Evolutionary conservation across 1,140 invertebrate genomes (phyloP).

Genomic region (Zaprionus ornatus): DNA sequence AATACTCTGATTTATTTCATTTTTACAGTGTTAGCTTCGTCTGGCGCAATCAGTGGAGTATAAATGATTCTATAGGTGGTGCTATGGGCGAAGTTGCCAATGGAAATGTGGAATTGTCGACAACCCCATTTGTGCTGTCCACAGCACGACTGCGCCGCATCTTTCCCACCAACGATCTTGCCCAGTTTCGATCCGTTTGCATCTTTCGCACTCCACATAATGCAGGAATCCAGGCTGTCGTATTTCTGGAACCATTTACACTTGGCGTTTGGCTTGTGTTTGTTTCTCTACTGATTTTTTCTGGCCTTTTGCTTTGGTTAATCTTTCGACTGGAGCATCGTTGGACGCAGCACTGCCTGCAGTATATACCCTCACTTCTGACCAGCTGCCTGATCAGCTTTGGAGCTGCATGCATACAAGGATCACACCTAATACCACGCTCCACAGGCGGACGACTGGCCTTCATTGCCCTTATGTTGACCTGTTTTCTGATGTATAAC

Average conservation of each 20-base stretch:
- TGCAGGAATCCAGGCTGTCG: slow-evolving; percentile 57
- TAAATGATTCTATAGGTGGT: slow-evolving; percentile 63
- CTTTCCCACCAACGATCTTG: slow-evolving; percentile 46
- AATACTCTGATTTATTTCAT: background rate
- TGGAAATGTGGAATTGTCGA: slow-evolving; percentile 56
- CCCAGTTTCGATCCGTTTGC: slow-evolving; percentile 70
- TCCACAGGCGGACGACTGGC: slow-evolving; percentile 68
- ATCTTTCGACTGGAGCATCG: slow-evolving; percentile 64
- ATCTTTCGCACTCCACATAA: slow-evolving; percentile 79
- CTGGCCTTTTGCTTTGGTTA: slow-evolving; percentile 60
- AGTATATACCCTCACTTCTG: slow-evolving; percentile 66
- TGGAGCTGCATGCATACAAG: slow-evolving; percentile 75
- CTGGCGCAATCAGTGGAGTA: slow-evolving; percentile 61
- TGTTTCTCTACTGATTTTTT: slow-evolving; percentile 37
- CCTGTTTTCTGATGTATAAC: slow-evolving; percentile 79
- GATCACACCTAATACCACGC: slow-evolving; percentile 63
- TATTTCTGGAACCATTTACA: slow-evolving; percentile 74
- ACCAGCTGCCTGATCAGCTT: slow-evolving; percentile 67
- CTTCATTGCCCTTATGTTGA: slow-evolving; percentile 66
- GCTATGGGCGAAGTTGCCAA: slow-evolving; percentile 58
- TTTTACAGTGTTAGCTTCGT: slow-evolving; percentile 44
- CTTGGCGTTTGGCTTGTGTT: slow-evolving; percentile 70
- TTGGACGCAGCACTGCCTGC: slow-evolving; percentile 40
- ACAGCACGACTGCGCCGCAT: slow-evolving; percentile 54
- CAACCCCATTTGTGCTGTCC: slow-evolving; percentile 53